Evolutionary conservation across 2,888 invertebrate genomes (phyloP).

Genomic region (Volucella inflata): DNA sequence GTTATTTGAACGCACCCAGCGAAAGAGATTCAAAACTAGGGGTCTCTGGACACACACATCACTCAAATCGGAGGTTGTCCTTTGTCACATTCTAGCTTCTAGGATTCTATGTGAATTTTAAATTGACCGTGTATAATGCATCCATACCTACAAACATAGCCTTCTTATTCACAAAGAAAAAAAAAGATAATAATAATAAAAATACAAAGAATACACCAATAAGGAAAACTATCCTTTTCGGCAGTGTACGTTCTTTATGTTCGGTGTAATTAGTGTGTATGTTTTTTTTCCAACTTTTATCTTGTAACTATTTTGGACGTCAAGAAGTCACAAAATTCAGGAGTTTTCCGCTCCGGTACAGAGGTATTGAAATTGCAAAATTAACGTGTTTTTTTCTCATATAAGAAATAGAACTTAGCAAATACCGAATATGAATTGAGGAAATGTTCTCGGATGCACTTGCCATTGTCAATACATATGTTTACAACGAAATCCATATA

Average conservation of each 20-base stretch:
- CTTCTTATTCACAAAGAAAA: constrained; percentile 21
- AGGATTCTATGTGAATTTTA: constrained; percentile 20
- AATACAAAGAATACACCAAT: too few species aligned
- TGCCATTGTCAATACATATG: constrained; percentile 39
- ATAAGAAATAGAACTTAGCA: not conserved
- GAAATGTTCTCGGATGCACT: not conserved
- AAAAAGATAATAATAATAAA: constrained; percentile 10
- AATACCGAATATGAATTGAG: not conserved
- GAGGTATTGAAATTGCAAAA: constrained; percentile 14
- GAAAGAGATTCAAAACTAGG: not conserved
- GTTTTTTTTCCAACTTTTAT: constrained; percentile 9
- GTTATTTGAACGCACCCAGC: constrained; percentile 1
- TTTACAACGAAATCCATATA: constrained; percentile 43
- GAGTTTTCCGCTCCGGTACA: constrained; percentile 28
- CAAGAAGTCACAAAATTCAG: constrained; percentile 33
- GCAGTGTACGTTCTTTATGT: constrained; percentile 5
- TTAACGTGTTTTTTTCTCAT: not conserved
- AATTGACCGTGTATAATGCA: constrained; percentile 27
- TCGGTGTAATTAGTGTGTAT: constrained; percentile 11
- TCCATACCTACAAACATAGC: constrained; percentile 22
- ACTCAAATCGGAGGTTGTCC: constrained; percentile 29
- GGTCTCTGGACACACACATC: not conserved
- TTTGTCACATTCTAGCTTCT: constrained; percentile 44
- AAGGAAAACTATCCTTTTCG: constrained; percentile 21
- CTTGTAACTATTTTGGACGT: constrained; percentile 12